Conservation (phyloP, 2,113 vertebrate species). For the Hydrolagus affinis region DNA sequence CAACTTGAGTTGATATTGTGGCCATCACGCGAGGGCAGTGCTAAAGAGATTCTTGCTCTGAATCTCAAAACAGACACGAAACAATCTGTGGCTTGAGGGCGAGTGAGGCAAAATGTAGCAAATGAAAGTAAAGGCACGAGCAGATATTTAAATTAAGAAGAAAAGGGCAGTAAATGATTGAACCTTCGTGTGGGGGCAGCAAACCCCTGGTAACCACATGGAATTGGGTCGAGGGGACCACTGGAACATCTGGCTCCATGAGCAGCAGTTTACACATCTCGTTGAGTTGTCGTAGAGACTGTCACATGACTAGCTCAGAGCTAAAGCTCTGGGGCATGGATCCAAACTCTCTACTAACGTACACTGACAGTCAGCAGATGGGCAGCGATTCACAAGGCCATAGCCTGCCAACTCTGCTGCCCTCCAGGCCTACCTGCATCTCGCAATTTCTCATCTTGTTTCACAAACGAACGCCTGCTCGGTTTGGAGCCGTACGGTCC, state of each 20-base stretch:
- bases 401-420: slow-evolving; percentile 46
- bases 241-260: slow-evolving; percentile 59
- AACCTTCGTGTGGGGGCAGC: slow-evolving; percentile 24
- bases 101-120: no score
- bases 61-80: no score
- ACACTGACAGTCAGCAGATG: slow-evolving; percentile 67
- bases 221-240: slow-evolving; percentile 65
- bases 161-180: not conserved
- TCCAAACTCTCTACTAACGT: slow-evolving; percentile 56
- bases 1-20: no score
- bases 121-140: no score
- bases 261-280: slow-evolving; percentile 46
- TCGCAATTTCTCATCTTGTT: slow-evolving; percentile 39
- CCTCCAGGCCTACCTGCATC: slow-evolving; percentile 44
- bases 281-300: slow-evolving; percentile 60
- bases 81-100: no score
- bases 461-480: slow-evolving; percentile 26
- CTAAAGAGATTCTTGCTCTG: no score
- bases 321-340: slow-evolving; percentile 48
- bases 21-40: no score
- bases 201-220: slow-evolving; percentile 33
- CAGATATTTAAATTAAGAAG: not conserved
- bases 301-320: slow-evolving; percentile 50
- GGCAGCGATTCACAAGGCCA: slow-evolving; percentile 51
- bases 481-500: not conserved